Conservation (phyloP, 2,113 vertebrate genomes). For the Chloroceryle aenea region DNA sequence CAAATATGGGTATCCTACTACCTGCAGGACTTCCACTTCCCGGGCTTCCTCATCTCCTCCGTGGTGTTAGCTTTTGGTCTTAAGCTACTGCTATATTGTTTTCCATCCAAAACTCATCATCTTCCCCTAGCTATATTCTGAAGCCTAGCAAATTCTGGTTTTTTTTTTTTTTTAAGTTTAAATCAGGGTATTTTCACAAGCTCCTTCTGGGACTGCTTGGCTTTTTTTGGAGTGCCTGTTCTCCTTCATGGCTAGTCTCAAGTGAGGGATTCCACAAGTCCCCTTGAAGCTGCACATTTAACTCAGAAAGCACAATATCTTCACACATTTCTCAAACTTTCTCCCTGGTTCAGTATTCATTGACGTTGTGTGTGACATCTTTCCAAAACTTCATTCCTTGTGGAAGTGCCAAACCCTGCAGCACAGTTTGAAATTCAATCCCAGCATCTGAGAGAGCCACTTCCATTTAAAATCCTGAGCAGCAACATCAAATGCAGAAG, state of each 20-base stretch:
- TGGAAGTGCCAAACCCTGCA: background rate
- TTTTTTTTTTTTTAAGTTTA: background rate
- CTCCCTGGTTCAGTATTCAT: background rate
- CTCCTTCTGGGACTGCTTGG: background rate
- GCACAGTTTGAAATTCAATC: background rate
- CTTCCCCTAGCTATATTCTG: background rate
- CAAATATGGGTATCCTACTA: background rate
- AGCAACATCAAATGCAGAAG: background rate
- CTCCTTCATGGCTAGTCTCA: background rate
- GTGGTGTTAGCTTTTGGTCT: background rate
- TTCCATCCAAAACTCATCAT: background rate
- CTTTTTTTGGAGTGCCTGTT: background rate
- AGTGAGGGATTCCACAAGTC: background rate
- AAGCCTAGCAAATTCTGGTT: background rate
- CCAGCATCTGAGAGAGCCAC: background rate
- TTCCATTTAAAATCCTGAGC: background rate
- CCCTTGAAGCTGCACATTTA: background rate
- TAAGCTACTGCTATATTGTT: background rate
- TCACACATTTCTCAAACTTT: background rate
- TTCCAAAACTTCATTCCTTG: background rate
- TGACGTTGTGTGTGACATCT: background rate
- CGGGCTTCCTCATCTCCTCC: background rate
- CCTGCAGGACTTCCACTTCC: background rate
- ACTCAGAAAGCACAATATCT: background rate
- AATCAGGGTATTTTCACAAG: background rate